Evolutionary conservation across 2,113 vertebrate species (phyloP), one percentile per base, ranked within the genome.

Genomic region (Rhineura floridana): DNA sequence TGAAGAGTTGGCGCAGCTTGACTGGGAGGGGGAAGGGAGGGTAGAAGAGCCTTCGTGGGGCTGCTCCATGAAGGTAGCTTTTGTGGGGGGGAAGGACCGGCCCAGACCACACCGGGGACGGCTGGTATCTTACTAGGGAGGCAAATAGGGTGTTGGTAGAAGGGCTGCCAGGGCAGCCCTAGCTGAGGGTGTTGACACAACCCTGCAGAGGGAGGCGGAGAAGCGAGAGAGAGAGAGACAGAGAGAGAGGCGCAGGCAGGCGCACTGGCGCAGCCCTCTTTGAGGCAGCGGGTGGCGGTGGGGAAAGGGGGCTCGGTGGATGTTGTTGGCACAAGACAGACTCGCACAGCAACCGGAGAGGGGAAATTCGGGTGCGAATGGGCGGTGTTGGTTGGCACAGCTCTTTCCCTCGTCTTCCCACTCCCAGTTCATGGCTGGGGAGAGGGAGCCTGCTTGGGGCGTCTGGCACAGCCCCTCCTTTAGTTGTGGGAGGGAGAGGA

Each of bases 241-340:
- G 33, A 23, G 19, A 19, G n/a, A 39, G 42, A 28, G 70, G 50
- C 39, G 39, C 70, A 11, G 84, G 28, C 85, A 42, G 77, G 77
- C 86, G 86, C 77, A 87, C n/a, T n/a, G n/a, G n/a, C n/a, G n/a
- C n/a, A n/a, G n/a, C 77, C 86, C 86, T 46, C 63, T 87, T 65
- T 1, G 63, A 70, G 76, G 42, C 50, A 6, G 69, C 3, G 17
- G 67, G 8, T 19, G 25, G 15, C 0, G 46, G 25, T 33, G 28
- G 1, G 63, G 2, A 30, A 8, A 12, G 84, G 30, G 2, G 6
- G n/a, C 10, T 44, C 4, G 39, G 70, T 10, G 15, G 13, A 73
- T 3, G n/a, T 28, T 17, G n/a, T 42, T 3, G n/a, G 55, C 42
- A n/a, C 30, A 42, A 52, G 85, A 8, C 85, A 30, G 59, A 73